Evolutionary conservation across 2,113 vertebrate species (phyloP).

Genomic region (Propithecus coquereli): DNA sequence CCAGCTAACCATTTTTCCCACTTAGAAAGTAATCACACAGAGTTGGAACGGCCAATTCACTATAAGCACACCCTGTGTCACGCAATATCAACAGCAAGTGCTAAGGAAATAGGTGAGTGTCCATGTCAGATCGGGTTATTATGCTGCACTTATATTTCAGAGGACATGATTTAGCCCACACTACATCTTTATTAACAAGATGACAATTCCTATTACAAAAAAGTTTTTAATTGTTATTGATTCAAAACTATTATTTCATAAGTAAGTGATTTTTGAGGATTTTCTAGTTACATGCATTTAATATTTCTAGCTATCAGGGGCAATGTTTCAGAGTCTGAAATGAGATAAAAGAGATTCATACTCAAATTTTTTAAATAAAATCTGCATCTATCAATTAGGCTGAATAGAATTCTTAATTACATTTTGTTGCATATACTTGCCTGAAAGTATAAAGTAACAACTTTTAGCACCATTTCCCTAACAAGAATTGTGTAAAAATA

Average conservation of each 20-base stretch:
- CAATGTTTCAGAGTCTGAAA: background rate
- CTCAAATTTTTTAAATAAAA: slow-evolving; percentile 33
- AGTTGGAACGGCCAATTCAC: background rate
- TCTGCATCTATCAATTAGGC: slow-evolving; percentile 3
- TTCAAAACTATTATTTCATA: slow-evolving; percentile 37
- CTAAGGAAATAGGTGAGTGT: background rate
- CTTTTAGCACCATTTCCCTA: slow-evolving; percentile 38
- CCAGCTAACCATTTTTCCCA: background rate
- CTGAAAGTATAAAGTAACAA: background rate
- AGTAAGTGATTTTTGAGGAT: slow-evolving; percentile 25
- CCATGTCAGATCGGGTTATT: background rate
- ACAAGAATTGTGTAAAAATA: slow-evolving; percentile 49
- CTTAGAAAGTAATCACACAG: background rate
- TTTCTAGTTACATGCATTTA: background rate
- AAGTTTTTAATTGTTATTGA: background rate
- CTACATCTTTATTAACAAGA: background rate
- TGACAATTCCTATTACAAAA: background rate
- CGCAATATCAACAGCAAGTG: background rate
- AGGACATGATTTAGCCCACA: background rate
- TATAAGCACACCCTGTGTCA: background rate
- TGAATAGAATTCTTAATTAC: slow-evolving; percentile 20
- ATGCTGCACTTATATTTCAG: background rate
- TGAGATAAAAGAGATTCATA: slow-evolving; percentile 12
- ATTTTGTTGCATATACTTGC: background rate
- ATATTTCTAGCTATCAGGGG: background rate